These are phyloP conservation scores for Spisula subtruncata DNA, from an alignment of 2,888 invertebrate species.

Conservation along the genomic window DNA sequence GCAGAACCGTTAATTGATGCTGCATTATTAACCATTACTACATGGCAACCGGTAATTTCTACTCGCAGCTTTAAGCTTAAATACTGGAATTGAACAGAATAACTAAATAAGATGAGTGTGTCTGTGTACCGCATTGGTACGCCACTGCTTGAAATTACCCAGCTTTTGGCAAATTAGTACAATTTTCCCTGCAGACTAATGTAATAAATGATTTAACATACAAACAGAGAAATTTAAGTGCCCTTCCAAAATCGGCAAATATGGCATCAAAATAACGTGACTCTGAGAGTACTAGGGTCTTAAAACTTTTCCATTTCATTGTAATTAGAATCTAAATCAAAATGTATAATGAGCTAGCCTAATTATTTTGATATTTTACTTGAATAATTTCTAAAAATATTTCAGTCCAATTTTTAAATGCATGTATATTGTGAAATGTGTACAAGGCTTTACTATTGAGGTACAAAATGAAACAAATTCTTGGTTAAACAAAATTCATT, in stretches of 20 bases:
- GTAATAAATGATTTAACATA: slow-evolving; percentile 21
- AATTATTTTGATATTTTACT: neutral
- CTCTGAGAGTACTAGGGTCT: neutral
- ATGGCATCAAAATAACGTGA: neutral
- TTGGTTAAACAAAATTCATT: neutral
- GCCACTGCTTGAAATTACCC: neutral
- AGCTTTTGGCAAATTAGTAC: slow-evolving; percentile 16
- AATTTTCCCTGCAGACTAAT: slow-evolving; percentile 2
- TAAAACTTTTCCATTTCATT: neutral
- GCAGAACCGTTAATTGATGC: too few species aligned
- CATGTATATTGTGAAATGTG: too few species aligned
- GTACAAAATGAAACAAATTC: neutral
- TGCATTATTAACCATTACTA: too few species aligned
- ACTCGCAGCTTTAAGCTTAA: too few species aligned
- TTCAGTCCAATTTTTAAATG: too few species aligned
- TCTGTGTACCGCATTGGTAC: neutral
- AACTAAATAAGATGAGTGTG: neutral
- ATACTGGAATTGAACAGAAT: too few species aligned
- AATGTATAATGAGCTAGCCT: neutral
- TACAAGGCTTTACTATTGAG: neutral
- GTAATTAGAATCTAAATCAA: neutral
- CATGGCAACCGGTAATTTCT: too few species aligned
- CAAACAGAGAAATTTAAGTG: slow-evolving; percentile 3
- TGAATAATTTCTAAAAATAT: neutral
- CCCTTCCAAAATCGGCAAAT: slow-evolving; percentile 3